A percentile compares a stretch with the other conserved stretches of the same genome.
Evolutionary conservation across 1,140 invertebrate genomes (phyloP).

Genomic region (Pseudomyrmex flavicornis): DNA sequence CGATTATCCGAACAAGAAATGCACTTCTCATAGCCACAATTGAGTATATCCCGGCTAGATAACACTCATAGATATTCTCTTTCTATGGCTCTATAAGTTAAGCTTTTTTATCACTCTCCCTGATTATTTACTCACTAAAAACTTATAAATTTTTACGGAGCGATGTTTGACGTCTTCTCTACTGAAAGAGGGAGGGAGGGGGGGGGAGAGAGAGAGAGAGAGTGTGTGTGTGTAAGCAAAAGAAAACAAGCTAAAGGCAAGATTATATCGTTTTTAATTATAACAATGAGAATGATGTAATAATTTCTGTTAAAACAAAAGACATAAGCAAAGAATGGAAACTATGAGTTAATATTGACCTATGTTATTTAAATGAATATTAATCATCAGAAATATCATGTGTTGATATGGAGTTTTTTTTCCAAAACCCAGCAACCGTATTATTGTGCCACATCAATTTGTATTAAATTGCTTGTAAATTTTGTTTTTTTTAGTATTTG

Average conservation of each 20-base stretch:
- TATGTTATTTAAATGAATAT: constrained; percentile 11
- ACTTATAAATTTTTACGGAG: no score
- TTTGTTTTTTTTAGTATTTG: neutral
- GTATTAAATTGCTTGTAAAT: no score
- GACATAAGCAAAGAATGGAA: neutral
- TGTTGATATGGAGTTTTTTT: constrained; percentile 26
- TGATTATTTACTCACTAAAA: no score
- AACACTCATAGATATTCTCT: no score
- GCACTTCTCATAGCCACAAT: no score
- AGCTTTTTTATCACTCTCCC: no score
- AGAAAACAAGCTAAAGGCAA: neutral
- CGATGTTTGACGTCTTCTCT: no score
- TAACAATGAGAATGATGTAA: constrained; percentile 10
- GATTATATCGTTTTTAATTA: constrained; percentile 5
- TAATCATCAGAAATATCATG: constrained; percentile 17
- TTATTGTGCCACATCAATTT: constrained; percentile 6
- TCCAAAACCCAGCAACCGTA: constrained; percentile 62
- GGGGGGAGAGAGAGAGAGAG: no score
- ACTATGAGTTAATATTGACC: neutral
- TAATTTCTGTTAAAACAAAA: constrained; percentile 21
- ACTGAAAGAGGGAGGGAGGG: no score
- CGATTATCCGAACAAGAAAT: no score
- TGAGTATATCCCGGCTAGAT: no score
- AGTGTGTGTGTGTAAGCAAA: neutral
- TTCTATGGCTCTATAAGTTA: no score